Base-by-base conservation (phyloP, 2,797 vertebrate genomes). In the Gymnothorax javanicus region DNA sequence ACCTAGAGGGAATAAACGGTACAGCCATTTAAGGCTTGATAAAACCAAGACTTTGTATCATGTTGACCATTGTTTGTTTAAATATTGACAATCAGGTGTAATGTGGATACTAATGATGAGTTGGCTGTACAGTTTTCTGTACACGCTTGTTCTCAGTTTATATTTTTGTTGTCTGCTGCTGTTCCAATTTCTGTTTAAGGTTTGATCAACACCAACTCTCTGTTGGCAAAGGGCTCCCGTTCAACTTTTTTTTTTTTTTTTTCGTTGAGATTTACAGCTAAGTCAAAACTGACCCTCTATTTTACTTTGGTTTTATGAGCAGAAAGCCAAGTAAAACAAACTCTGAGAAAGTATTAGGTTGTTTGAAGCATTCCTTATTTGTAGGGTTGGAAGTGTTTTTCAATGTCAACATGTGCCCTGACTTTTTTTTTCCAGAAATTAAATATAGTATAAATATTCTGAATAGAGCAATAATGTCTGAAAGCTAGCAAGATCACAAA, bases 381-480 rank as follows among this genome's bases (percentile, higher is more conserved):
- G 33, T 57, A n/a, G 23, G 50, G 17, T 17, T 3, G 12, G 9
- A 85, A 27, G 33, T 59, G 58, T 90, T 20, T 90, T 84, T 90
- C 84, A 85, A 87, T 87, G 69, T 81, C 90, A 83, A 59, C 57
- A 23, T 59, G 77, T 58, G 56, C 62, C 58, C 82, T 84, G 79
- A 25, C 33, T 43, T 43, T 43, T 43, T 54, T 77, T 7, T 87
- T 75, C 82, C 58, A 23, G 75, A 86, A 87, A 84, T 89, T 90
- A 85, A 92, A 91, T 90, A 85, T 88, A 79, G 90, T 91, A 87
- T 90, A 85, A 90, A 85, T 90, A 91, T 86, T 93, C 87, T 90
- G 89, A 93, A 93, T 90, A 93, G 90, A 96, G 95, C 95, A 96
- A 96, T 96, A 96, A 94, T 90, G 83, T 62, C 62, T 83, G 62